Base-by-base conservation (phyloP, 2,113 vertebrate genomes). In the Oxyura jamaicensis region DNA sequence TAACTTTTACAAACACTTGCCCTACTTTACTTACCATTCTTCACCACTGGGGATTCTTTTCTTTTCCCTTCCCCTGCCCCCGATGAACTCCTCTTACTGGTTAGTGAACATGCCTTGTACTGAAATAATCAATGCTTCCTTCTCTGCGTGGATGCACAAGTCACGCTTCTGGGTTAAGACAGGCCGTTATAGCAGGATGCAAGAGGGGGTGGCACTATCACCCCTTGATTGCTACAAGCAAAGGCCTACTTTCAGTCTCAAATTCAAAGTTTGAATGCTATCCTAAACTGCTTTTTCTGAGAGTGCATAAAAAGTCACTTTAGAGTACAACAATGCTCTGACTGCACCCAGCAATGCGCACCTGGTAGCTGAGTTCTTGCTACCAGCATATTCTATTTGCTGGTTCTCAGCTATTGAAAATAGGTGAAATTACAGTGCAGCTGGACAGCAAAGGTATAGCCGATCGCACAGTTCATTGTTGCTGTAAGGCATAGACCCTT, bases 11-110 rank as follows among this genome's bases (percentile, higher is more conserved):
- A 19, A 29, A 12, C 3, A 0, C 12, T 76, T 15, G 29, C 1
- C 4, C 16, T 48, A 4, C 6, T 75, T 86, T 33, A 48, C 31
- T 78, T 0, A 0, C 20, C 23, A 48, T 48, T 48, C 14, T 42
- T 71, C 33, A 65, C 6, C 13, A 13, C 50, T 21, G 78, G 72
- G 6, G 17, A 23, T 63, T 77, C 6, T 46, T 81, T 91, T 79
- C 31, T 59, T 91, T 68, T 5, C 18, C 6, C 8, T 67, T 48
- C 29, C 29, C 18, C 48, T 53, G 13, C 4, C 5, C 13, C 10
- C 31, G 3, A 36, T 33, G 56, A 69, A 50, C 53, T 85, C 16
- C 25, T 42, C 26, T 13, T 21, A 18, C 18, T 66, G 2, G 1
- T 72, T 89, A 69, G 48, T 13, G 17, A 23, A 58, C 20, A 6